Base-by-base conservation (phyloP, 1,140 invertebrate species). In the Sinonovacula constricta region DNA sequence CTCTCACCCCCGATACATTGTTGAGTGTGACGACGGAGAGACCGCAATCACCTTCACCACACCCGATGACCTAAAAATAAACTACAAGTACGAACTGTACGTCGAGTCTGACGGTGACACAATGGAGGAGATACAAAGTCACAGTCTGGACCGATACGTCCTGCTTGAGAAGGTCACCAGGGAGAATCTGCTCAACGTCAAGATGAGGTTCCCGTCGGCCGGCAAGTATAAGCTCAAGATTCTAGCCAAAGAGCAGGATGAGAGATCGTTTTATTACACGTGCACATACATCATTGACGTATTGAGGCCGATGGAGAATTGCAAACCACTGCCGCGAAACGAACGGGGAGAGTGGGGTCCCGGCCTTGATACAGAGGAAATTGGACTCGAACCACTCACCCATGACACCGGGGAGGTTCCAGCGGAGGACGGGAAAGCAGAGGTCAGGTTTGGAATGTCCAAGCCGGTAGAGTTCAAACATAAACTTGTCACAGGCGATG, bases 331-430 rank as follows among this genome's bases (percentile, higher is more conserved):
- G 18, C 84, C 84, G 0, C 74, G 74, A 51, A 86, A 86, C 53
- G 81, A 82, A 36, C 66, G 84, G 57, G 72, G 83, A 7, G 84
- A 86, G 51, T 86, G 84, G 84, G 84, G 84, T 3, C 82, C 82
- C 26, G 82, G 84, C 30, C 68, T 80, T 33, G 84, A 86, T 36
- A 86, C 84, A 24, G 65, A 79, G 51, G 82, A 80, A 28, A 79
- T 86, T 67, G 84, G 84, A 2, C 74, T 86, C 62, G 80, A 81
- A 3, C 78, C 82, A 15, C 57, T 84, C 24, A 84, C 82, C 28
- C 84, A 86, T 45, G 71, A 77, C n/a, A 81, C 78, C 26, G 84
- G 84, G 7, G 76, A 82, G 53, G 66, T 86, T 3, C 81, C 81
- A 49, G 77, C 82, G 12, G 84, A 86, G 22, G 80, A 81, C 22